A percentile compares a stretch with the other conserved stretches of the same genome.
Evolutionary conservation across 2,113 vertebrate species (phyloP).

Genomic region (Scatophagus argus): DNA sequence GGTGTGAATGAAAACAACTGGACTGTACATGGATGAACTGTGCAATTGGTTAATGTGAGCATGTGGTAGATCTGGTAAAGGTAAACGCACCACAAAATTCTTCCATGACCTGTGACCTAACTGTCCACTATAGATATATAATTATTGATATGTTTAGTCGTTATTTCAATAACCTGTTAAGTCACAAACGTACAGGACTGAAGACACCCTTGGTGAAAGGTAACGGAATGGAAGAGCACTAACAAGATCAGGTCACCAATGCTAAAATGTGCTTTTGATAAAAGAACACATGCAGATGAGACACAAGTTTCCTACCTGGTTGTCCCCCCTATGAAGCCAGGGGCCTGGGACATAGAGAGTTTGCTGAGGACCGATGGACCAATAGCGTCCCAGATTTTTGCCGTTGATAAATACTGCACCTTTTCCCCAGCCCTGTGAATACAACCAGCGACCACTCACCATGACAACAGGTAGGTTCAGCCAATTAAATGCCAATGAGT

Average conservation of each 20-base stretch:
- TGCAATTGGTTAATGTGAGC: too few species aligned
- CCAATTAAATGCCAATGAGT: not conserved
- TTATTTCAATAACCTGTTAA: not conserved
- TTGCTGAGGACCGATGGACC: constrained; percentile 92
- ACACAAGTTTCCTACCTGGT: constrained; percentile 82
- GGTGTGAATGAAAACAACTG: not conserved
- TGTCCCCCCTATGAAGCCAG: constrained; percentile 89
- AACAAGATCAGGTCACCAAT: not conserved
- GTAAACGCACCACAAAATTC: not conserved
- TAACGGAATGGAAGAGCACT: not conserved
- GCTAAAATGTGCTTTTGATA: not conserved
- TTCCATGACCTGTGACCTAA: not conserved
- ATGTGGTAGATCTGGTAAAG: too few species aligned
- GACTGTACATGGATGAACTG: not conserved
- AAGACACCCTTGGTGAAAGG: not conserved
- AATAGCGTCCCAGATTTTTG: constrained; percentile 91
- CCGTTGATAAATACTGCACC: constrained; percentile 93
- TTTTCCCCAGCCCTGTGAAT: constrained; percentile 90
- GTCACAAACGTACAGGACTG: not conserved
- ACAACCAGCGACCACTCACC: constrained; percentile 11
- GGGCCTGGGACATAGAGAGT: constrained; percentile 91
- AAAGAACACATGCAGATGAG: not conserved
- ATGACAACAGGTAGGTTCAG: not conserved
- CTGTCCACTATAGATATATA: not conserved
- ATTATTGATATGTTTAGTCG: not conserved